Evolutionary conservation across 2,113 vertebrate genomes (phyloP), one percentile per base, ranked within the genome.

Genomic region (Polypterus bichir): DNA sequence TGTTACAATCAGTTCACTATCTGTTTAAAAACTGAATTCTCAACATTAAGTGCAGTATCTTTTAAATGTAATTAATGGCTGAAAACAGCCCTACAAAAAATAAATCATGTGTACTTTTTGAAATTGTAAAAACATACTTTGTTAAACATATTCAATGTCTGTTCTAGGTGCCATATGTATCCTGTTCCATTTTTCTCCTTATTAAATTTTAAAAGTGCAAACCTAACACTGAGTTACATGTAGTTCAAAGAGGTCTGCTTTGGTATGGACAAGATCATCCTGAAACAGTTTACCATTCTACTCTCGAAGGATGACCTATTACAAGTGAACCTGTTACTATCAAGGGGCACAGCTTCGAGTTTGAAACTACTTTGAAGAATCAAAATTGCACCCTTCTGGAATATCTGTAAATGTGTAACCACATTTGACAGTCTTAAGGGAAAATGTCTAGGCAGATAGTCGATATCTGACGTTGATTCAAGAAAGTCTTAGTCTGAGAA

Each of bases 401-500:
- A 48, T 49, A 45, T 49, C 55, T 58, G 3, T 63, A 6, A 58
- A 11, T 49, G 51, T 45, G 46, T 8, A 61, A 48, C 47, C 4
- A 27, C 51, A 55, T 47, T 44, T 54, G 52, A 55, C 51, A 48
- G 64, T 47, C 57, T 65, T 60, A 54, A 54, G 47, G 47, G 46
- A 59, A 54, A 44, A 60, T 55, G 53, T 48, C 53, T 63, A 9
- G 47, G 4, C 49, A 60, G 4, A 10, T 54, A 65, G 46, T 54
- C 44, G 48, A 60, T 60, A 44, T 54, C n/a, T 56, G 7, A 46
- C 49, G 51, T 6, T 61, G 52, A 60, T 52, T 61, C 47, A 6
- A 66, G 54, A 47, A 9, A 51, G 57, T n/a, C 48, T n/a, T 44
- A 44, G 9, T 62, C 60, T 58, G 48, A 58, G 57, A 62, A 66